Conservation (phyloP, 2,888 invertebrate genomes). For the Dicranocentrus wangi region DNA sequence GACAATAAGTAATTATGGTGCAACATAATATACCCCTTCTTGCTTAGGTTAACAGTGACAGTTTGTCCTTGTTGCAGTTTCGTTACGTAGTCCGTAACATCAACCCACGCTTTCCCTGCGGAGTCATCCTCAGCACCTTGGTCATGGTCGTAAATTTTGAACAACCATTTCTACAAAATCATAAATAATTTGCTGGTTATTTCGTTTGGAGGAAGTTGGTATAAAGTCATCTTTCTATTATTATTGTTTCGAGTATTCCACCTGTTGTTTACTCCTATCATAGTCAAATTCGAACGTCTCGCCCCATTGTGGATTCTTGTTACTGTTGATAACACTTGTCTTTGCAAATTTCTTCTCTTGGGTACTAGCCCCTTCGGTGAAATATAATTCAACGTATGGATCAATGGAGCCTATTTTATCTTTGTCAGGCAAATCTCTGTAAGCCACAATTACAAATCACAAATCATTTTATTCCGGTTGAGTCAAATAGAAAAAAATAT, state of each 20-base stretch:
- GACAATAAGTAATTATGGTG: not conserved
- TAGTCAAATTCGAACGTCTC: constrained; percentile 64
- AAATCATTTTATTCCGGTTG: not conserved
- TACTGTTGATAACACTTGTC: constrained; percentile 45
- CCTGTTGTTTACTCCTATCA: constrained; percentile 62
- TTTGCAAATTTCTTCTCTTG: constrained; percentile 59
- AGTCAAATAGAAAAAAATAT: too few relatives aligned
- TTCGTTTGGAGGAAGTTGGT: not conserved
- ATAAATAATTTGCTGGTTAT: not conserved
- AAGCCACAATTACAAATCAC: constrained; percentile 8
- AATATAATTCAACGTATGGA: constrained; percentile 62
- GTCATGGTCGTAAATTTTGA: constrained; percentile 64
- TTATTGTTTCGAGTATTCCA: not conserved
- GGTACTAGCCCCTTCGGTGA: constrained; percentile 57
- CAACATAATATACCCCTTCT: constrained; percentile 57
- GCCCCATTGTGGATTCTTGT: constrained; percentile 65
- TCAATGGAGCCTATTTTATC: constrained; percentile 63
- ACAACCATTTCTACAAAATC: constrained; percentile 60
- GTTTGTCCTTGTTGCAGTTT: constrained; percentile 55
- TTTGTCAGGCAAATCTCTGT: constrained; percentile 62
- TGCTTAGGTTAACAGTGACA: constrained; percentile 60
- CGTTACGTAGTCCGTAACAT: constrained; percentile 59
- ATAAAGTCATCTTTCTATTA: not conserved
- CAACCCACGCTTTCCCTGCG: constrained; percentile 63
- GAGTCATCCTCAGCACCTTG: constrained; percentile 63